Conservation (phyloP, 2,888 invertebrate species). For the Ormyrus thymus region DNA sequence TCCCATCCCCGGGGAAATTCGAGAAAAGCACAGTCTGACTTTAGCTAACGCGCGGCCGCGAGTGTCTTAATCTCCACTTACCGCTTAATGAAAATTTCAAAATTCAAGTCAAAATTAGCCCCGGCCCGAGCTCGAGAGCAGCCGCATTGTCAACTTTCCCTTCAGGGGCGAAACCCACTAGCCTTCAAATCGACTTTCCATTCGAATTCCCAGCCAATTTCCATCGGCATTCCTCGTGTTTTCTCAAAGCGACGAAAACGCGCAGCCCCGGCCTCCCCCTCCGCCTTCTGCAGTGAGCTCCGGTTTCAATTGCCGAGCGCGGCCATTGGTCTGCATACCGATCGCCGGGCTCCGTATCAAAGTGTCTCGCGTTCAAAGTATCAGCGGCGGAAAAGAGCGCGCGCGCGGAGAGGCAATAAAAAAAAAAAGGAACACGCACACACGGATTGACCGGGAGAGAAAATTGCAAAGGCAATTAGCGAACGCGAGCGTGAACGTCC, state of each 20-base stretch:
- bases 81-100: too few species aligned
- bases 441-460: neutral
- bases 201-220: neutral
- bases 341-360: conserved; percentile 25
- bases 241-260: neutral
- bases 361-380: conserved; percentile 11
- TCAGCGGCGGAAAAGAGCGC: neutral
- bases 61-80: too few species aligned
- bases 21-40: too few species aligned
- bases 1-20: too few species aligned
- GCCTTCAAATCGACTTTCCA: too few species aligned
- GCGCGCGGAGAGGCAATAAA: neutral
- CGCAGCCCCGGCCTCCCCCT: neutral
- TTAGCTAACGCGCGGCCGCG: too few species aligned
- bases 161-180: too few species aligned
- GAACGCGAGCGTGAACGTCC: conserved; percentile 53
- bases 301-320: neutral
- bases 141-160: too few species aligned
- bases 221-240: neutral
- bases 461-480: conserved; percentile 48
- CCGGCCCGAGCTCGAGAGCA: too few species aligned
- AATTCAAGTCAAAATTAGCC: too few species aligned
- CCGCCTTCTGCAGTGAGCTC: too few species aligned
- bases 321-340: conserved; percentile 28
- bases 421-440: neutral